A percentile compares a stretch with the other conserved stretches of the same genome.
Conservation (phyloP, 2,113 vertebrate genomes). For the Xenotilapia flavipinnis region DNA sequence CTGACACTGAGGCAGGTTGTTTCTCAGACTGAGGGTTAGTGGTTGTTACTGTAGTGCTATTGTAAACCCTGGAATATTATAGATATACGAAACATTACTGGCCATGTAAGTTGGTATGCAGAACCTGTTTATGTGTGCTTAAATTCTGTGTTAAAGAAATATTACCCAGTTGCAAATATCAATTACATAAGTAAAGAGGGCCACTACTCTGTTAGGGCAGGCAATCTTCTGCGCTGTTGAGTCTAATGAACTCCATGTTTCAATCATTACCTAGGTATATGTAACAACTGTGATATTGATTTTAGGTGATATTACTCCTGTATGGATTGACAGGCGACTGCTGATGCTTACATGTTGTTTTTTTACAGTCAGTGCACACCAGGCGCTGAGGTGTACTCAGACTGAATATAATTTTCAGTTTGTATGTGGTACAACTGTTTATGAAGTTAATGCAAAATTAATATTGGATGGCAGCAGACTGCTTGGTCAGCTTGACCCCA, state of each 20-base stretch:
- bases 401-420: neutral
- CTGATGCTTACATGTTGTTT: neutral
- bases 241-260: neutral
- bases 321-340: neutral
- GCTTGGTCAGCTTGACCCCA: neutral
- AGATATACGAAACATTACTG: rapidly evolving
- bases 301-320: neutral
- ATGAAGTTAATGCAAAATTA: neutral
- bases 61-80: neutral
- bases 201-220: neutral
- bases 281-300: neutral
- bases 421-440: neutral
- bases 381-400: neutral
- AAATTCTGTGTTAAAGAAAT: neutral
- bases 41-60: neutral
- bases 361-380: neutral
- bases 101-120: neutral
- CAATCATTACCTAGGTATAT: neutral
- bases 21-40: neutral
- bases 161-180: neutral
- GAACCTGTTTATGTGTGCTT: neutral
- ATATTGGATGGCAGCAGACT: neutral
- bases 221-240: neutral
- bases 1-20: neutral
- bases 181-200: neutral